Percentiles rank a stretch among this genome's conserved stretches.
Conservation (phyloP, 2,797 vertebrate species). For the Halcyon smyrnensis region DNA sequence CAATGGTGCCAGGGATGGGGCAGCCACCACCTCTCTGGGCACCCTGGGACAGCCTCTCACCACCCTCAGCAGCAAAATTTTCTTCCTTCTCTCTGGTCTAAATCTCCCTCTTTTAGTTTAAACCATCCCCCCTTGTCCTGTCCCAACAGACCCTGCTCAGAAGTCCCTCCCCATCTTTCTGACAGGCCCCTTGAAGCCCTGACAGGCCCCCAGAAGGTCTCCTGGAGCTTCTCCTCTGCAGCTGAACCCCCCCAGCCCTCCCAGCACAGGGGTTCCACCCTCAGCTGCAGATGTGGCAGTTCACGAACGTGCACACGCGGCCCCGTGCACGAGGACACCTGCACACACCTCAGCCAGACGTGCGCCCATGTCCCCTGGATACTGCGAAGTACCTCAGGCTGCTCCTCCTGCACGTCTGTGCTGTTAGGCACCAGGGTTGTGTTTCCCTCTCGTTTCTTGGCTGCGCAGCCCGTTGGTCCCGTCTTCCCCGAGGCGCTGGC, state of each 20-base stretch:
- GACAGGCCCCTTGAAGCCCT: too few relatives aligned
- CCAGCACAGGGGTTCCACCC: not conserved
- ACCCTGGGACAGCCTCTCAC: too few relatives aligned
- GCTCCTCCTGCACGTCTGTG: not conserved
- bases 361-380: not conserved
- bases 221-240: too few relatives aligned
- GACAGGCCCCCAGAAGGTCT: too few relatives aligned
- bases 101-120: too few relatives aligned
- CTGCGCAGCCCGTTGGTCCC: not conserved
- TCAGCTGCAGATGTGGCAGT: not conserved
- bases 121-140: too few relatives aligned
- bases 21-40: too few relatives aligned
- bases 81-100: too few relatives aligned
- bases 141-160: too few relatives aligned
- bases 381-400: not conserved
- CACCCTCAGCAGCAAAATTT: too few relatives aligned
- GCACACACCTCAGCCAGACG: fast-evolving
- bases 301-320: fast-evolving
- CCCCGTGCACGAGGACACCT: fast-evolving
- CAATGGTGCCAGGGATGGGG: not conserved
- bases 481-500: not conserved
- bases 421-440: not conserved
- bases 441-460: not conserved
- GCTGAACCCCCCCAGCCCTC: too few relatives aligned
- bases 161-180: too few relatives aligned